phyloP scores from a whole-genome alignment of 2,113 vertebrate genomes.

The Carollia perspicillata region DNA sequence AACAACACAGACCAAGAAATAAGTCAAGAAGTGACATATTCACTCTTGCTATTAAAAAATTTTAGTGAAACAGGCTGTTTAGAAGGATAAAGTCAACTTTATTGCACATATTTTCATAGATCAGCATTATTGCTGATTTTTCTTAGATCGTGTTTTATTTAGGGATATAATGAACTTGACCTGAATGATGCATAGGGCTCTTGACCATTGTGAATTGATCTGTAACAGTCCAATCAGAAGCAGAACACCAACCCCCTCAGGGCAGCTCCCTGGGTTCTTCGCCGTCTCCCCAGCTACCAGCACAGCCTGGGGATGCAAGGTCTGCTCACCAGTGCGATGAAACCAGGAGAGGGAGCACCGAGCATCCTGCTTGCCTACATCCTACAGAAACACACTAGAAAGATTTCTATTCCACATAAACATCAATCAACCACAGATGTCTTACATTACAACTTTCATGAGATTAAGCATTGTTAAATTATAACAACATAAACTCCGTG shows the following conservation, averaged over 20 bases:
- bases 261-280: neutral
- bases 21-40: neutral
- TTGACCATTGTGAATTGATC: neutral
- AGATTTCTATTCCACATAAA: neutral
- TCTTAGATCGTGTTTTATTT: neutral
- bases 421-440: neutral
- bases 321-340: constrained; percentile 2
- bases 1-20: neutral
- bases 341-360: constrained; percentile 66
- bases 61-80: neutral
- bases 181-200: neutral
- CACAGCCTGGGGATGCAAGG: neutral
- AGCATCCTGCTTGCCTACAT: neutral
- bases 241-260: neutral
- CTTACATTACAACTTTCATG: neutral
- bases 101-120: too few relatives aligned
- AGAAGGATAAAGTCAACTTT: neutral
- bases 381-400: neutral
- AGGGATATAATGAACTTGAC: neutral
- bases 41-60: neutral
- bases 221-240: neutral
- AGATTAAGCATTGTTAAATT: constrained; percentile 1
- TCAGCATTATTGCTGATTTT: too few relatives aligned
- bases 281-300: neutral
- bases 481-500: neutral